These are phyloP conservation scores for Phenganax stokvisi DNA, from an alignment of 92 coral and sea anemone species.

Conservation along the genomic window DNA sequence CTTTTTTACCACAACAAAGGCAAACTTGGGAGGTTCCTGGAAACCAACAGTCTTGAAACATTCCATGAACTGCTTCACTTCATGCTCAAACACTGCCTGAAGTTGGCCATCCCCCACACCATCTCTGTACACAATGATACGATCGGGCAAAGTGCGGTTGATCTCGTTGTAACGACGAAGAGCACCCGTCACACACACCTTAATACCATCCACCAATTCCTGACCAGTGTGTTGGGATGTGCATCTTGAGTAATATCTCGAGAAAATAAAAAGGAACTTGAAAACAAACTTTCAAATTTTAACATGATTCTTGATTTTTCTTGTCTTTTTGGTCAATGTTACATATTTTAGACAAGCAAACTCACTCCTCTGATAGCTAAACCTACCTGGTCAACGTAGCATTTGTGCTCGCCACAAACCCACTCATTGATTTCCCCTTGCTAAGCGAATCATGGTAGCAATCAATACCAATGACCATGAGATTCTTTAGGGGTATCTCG, in stretches of 20 bases:
- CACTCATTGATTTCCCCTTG: conserved; percentile 93
- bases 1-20: conserved; percentile 81
- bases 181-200: conserved; percentile 78
- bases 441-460: conserved; percentile 76
- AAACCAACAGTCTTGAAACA: conserved; percentile 53
- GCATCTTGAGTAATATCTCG: conserved; percentile 75
- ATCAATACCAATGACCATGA: conserved; percentile 92
- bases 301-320: neutral
- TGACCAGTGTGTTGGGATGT: conserved; percentile 83
- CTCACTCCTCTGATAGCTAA: neutral
- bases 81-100: conserved; percentile 68
- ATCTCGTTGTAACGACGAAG: conserved; percentile 57
- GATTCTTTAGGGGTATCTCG: conserved; percentile 76
- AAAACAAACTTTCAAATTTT: neutral
- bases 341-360: neutral
- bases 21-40: conserved; percentile 71
- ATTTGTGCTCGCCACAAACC: conserved; percentile 90
- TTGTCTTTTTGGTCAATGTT: neutral
- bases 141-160: conserved; percentile 68
- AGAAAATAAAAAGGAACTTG: neutral
- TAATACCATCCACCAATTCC: conserved; percentile 83
- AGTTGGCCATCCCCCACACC: conserved; percentile 99
- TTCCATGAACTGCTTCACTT: conserved; percentile 69
- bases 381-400: conserved; percentile 66
- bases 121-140: conserved; percentile 80